Conservation (phyloP, 1,140 invertebrate species). For the Mactra quadrangularis region DNA sequence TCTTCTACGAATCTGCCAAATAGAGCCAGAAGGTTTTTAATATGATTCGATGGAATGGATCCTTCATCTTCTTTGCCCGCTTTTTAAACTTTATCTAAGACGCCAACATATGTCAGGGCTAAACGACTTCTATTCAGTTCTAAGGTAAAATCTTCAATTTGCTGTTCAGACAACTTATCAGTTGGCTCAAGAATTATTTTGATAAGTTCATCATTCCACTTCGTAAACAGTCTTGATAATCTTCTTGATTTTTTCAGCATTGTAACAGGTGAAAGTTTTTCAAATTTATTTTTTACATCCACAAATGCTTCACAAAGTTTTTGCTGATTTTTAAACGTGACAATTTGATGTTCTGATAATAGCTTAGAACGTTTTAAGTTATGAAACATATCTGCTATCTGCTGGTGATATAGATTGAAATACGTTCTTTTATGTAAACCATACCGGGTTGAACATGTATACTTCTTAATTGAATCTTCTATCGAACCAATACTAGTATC, state of each 20-base stretch:
- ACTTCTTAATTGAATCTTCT: too few relatives aligned
- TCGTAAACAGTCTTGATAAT: too few relatives aligned
- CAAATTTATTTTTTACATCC: not conserved
- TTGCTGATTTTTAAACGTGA: slow-evolving; percentile 3
- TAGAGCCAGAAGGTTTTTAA: not conserved
- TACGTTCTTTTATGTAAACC: too few relatives aligned
- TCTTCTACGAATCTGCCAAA: not conserved
- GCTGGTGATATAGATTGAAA: not conserved
- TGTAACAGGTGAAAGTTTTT: not conserved
- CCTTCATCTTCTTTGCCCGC: not conserved
- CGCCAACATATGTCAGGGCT: too few relatives aligned
- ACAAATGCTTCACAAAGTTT: not conserved
- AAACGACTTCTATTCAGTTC: not conserved
- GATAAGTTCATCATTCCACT: too few relatives aligned
- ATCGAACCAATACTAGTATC: too few relatives aligned
- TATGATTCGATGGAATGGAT: not conserved
- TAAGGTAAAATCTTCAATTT: not conserved
- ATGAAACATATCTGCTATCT: not conserved
- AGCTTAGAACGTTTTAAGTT: not conserved
- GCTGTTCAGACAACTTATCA: not conserved
- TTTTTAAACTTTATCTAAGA: not conserved
- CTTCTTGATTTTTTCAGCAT: not conserved
- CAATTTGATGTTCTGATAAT: not conserved
- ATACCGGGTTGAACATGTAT: too few relatives aligned
- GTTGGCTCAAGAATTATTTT: not conserved